A percentile compares a stretch with the other conserved stretches of the same genome.
phyloP scores from a whole-genome alignment of 2,888 invertebrate genomes.

The Pegoplata infirma region DNA sequence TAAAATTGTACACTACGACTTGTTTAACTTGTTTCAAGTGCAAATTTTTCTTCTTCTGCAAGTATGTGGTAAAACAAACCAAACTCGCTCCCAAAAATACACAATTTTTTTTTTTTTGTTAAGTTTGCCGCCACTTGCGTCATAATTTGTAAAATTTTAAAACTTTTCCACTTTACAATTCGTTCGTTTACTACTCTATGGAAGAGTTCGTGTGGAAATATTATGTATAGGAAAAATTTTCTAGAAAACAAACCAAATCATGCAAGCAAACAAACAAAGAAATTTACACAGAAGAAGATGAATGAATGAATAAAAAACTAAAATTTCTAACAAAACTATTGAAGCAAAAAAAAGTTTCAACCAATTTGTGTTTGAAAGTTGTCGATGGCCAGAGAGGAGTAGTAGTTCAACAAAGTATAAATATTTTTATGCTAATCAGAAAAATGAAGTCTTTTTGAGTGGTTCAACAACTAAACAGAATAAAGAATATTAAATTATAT shows the following conservation, averaged over 20 bases:
- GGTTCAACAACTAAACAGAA: background rate
- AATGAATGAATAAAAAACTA: constrained; percentile 33
- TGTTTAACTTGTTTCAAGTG: constrained; percentile 54
- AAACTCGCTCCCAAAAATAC: constrained; percentile 22
- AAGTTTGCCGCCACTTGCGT: constrained; percentile 59
- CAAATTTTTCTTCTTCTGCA: no score
- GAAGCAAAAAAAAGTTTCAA: constrained; percentile 48
- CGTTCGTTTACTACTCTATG: constrained; percentile 1
- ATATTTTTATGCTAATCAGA: constrained; percentile 58
- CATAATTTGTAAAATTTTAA: constrained; percentile 56
- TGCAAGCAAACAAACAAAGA: constrained; percentile 53
- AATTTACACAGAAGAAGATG: constrained; percentile 34
- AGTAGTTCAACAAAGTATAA: constrained; percentile 41
- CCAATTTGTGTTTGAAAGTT: constrained; percentile 49
- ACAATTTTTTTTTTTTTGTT: background rate
- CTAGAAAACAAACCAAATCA: constrained; percentile 48
- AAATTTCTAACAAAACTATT: constrained; percentile 43
- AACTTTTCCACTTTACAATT: constrained; percentile 52
- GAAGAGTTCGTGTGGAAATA: constrained; percentile 54
- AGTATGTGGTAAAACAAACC: constrained; percentile 54
- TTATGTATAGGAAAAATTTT: constrained; percentile 11
- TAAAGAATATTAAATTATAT: constrained; percentile 37
- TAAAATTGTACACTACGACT: background rate
- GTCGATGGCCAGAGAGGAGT: constrained; percentile 23
- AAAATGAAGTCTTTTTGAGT: constrained; percentile 28